Conservation (phyloP, 2,888 invertebrate species). For the Lycaena phlaeas region DNA sequence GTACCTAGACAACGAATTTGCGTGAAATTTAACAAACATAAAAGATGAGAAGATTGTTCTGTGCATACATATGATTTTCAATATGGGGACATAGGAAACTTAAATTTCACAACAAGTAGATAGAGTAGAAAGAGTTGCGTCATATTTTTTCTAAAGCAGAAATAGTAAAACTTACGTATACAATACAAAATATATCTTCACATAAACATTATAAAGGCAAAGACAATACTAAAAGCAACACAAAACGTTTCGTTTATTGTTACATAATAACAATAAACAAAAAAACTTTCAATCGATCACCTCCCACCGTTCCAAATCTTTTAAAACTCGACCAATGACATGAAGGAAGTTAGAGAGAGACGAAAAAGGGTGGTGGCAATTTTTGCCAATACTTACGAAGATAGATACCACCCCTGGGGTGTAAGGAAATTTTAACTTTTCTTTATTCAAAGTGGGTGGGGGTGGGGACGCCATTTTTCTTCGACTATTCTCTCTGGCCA, state of each 20-base stretch:
- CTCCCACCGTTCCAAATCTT: conserved; percentile 26
- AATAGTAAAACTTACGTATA: too few species aligned
- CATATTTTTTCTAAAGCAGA: too few species aligned
- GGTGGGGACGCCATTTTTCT: conserved; percentile 50
- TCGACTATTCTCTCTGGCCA: conserved; percentile 63
- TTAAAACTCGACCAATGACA: conserved; percentile 56
- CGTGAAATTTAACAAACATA: too few species aligned
- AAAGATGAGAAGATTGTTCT: too few species aligned
- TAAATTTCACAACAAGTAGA: too few species aligned
- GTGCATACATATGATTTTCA: too few species aligned
- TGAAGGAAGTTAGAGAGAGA: conserved; percentile 40
- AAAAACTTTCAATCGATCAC: neutral
- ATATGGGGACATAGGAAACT: too few species aligned
- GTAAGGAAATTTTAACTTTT: conserved; percentile 72
- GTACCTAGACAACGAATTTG: too few species aligned
- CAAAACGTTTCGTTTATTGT: neutral
- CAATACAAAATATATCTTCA: too few species aligned
- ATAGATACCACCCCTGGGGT: conserved; percentile 54
- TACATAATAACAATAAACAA: neutral
- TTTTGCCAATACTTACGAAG: conserved; percentile 72
- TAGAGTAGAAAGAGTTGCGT: too few species aligned
- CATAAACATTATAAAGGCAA: too few species aligned
- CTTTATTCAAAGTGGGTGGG: conserved; percentile 55
- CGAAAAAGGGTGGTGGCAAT: conserved; percentile 40
- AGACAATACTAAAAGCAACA: too few species aligned